A percentile compares a stretch with the other conserved stretches of the same genome.
phyloP scores from a whole-genome alignment of 2,888 invertebrate species.

The Salticus scenicus region DNA sequence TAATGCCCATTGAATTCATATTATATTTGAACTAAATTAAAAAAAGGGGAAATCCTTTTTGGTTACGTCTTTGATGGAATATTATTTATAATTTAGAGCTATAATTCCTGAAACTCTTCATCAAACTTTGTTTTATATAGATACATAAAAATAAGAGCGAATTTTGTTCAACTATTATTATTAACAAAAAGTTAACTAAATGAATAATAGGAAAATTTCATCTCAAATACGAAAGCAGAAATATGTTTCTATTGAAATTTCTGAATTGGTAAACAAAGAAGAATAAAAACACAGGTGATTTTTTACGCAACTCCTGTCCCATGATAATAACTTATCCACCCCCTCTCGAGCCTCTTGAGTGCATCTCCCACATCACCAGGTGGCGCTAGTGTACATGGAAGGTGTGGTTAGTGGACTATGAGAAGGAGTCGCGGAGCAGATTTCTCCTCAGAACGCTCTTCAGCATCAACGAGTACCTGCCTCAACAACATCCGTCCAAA shows the following conservation, averaged over 20 bases:
- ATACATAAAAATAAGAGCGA: too few relatives aligned
- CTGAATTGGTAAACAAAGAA: not conserved
- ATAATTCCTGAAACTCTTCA: too few relatives aligned
- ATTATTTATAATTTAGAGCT: too few relatives aligned
- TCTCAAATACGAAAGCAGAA: not conserved
- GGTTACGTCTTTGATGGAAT: too few relatives aligned
- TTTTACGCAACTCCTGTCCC: not conserved
- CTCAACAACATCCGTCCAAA: constrained; percentile 15
- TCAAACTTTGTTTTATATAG: too few relatives aligned
- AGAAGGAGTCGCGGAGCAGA: constrained; percentile 38
- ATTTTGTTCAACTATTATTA: too few relatives aligned
- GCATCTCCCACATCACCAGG: constrained; percentile 11
- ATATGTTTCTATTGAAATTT: not conserved
- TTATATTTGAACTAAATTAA: too few relatives aligned
- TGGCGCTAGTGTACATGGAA: constrained; percentile 20
- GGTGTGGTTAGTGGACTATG: constrained; percentile 37
- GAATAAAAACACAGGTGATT: not conserved
- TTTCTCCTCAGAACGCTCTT: not conserved
- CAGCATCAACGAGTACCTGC: not conserved
- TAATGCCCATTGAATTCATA: too few relatives aligned
- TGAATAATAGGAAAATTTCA: too few relatives aligned
- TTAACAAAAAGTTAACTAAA: too few relatives aligned
- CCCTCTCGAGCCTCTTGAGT: not conserved
- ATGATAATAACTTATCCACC: not conserved
- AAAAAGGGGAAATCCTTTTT: too few relatives aligned